Base-by-base conservation (phyloP, 1,140 invertebrate species). In the Euwallacea similis region DNA sequence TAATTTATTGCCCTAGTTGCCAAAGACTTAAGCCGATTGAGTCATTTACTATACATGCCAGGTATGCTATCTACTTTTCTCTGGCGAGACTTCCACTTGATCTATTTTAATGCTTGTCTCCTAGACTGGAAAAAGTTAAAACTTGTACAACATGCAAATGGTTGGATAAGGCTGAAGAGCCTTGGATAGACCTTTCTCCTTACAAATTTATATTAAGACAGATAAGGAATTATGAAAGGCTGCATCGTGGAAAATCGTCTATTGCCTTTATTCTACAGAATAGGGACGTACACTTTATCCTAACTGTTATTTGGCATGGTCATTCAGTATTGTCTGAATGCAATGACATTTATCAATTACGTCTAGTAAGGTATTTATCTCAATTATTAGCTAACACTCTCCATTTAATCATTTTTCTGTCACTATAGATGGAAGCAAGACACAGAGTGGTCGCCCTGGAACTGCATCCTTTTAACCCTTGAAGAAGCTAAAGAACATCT, bases 381-480 rank as follows among this genome's bases (percentile, higher is more conserved):
- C 21, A 1, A 33, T 33, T 33, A 1, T 33, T 33, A 33, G 21
- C 4, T 2, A 4, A 33, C 21, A 33, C 21, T 33, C 4, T 1
- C 21, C 21, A 33, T 33, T 1, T 33, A 33, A 33, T 33, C 1
- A 33, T 33, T 33, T 33, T 15, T 13, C 15, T 0, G 2, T 10
- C 0, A 50, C 21, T 84, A 84, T 41, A 81, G 89, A 10, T 91
- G 88, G 83, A 78, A 85, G 44, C 80, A 81, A 1, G 73, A 86
- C 6, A 76, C 85, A 44, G 86, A 87, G 50, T 91, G 90, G 90
- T 84, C 87, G 7, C 90, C 90, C 0, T 91, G 89, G 90, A 91
- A 91, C 76, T 90, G 88, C 74, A 85, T 91, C 63, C 77, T 91
- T 15, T 79, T 91, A 0, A 90, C 89, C 0, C 78, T 85, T 0